Evolutionary conservation across 2,113 vertebrate species (phyloP), one percentile per base, ranked within the genome.

Genomic region (Dicentrarchus labrax): DNA sequence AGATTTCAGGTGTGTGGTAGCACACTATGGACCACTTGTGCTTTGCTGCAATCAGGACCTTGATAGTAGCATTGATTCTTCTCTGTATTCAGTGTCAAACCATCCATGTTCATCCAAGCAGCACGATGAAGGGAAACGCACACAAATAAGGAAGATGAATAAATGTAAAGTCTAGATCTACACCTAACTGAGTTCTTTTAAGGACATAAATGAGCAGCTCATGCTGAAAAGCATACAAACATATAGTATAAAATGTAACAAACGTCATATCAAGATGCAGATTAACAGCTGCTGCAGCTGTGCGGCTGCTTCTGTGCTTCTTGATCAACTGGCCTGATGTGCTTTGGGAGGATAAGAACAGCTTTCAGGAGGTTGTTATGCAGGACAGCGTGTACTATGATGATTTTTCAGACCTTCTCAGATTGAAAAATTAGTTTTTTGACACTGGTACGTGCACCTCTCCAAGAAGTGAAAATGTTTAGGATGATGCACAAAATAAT

Each of bases 231-330:
- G 56, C 6, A 6, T 59, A 30, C 13, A 6, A 5, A 16, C 5
- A 4, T 22, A 56, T 24, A 54, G 47, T 19, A 38, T 6, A 24
- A n/a, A 66, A 47, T 5, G 30, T 73, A 6, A 60, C 19, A 54
- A 62, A 48, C 56, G 41, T 51, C 22, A 30, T 22, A 39, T 82
- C 41, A 76, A 72, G 67, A 80, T 76, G 64, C 43, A 79, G n/a
- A 61, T 36, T 24, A 71, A 22, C 69, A 84, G 68, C 77, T 77
- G 81, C 72, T 74, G 45, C 82, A 51, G 64, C 57, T 69, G 51
- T 1, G 4, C 8, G 30, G 45, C 36, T 59, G 73, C 73, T 36
- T 48, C 59, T 54, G 51, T 17, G 41, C 64, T 39, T 41, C 38
- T 66, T 54, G 36, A 53, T 74, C 47, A 60, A 36, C 36, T 11